Conservation (phyloP, 2,113 vertebrate genomes). For the Halichoerus grypus region DNA sequence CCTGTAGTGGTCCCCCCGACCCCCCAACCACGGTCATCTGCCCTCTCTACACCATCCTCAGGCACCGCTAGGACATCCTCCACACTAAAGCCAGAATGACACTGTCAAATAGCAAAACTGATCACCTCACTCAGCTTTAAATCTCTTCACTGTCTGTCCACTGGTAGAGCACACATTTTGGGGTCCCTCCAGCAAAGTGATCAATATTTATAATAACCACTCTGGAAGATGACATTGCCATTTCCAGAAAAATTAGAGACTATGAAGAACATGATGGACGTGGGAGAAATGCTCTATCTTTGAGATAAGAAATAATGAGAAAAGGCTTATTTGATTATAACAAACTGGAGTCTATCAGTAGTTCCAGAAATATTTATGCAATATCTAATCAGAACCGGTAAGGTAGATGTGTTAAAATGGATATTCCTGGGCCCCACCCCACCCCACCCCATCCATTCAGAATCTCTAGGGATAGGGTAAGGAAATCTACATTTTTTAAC, state of each 20-base stretch:
- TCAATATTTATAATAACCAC: not conserved
- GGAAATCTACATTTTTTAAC: not conserved
- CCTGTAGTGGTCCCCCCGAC: rapidly evolving
- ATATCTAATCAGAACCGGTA: not conserved
- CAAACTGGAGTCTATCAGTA: not conserved
- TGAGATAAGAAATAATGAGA: not conserved
- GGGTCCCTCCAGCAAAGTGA: not conserved
- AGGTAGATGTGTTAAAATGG: not conserved
- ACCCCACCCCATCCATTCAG: not conserved
- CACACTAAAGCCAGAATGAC: not conserved
- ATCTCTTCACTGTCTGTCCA: not conserved
- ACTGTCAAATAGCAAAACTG: not conserved
- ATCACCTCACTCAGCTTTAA: not conserved
- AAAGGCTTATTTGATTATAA: not conserved
- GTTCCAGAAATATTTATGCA: conserved; percentile 11
- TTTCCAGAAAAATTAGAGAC: not conserved
- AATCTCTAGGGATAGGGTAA: not conserved
- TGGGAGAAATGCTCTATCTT: not conserved
- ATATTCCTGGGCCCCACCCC: not conserved
- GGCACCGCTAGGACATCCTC: not conserved
- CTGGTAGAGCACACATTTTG: not conserved
- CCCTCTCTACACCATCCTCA: not conserved
- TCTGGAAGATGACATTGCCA: not conserved
- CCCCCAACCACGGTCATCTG: not conserved
- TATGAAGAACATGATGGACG: not conserved